Percentiles rank a stretch among this genome's conserved stretches.
These are phyloP conservation scores for Acleris laterana DNA, from an alignment of 2,888 invertebrate genomes.

Conservation along the genomic window DNA sequence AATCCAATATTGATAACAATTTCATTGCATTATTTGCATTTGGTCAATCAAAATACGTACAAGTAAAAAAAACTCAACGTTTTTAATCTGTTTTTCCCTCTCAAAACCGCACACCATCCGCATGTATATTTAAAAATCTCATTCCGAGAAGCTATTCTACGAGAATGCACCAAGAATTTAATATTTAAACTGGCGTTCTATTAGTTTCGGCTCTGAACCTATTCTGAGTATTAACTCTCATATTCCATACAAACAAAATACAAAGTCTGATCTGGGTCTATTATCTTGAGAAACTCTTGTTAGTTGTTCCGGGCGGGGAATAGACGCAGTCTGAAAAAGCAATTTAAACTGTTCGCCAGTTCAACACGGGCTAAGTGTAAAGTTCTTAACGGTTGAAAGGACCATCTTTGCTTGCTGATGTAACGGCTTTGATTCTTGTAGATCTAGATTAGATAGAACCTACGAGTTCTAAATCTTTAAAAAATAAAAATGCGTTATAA, in stretches of 20 bases:
- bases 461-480: no score
- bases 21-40: no score
- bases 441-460: no score
- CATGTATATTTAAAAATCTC: constrained; percentile 3
- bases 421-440: no score
- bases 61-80: not conserved
- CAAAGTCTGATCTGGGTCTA: constrained; percentile 70
- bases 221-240: constrained; percentile 20
- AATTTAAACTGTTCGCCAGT: constrained; percentile 77
- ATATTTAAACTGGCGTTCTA: constrained; percentile 4
- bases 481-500: no score
- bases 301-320: constrained; percentile 62
- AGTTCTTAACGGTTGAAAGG: constrained; percentile 34
- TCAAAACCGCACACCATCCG: not conserved
- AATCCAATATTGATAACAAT: no score
- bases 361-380: constrained; percentile 48
- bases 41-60: no score
- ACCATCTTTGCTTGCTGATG: not conserved
- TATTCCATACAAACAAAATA: constrained; percentile 53
- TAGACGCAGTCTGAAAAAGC: constrained; percentile 78
- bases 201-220: not conserved
- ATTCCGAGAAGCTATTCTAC: not conserved
- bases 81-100: not conserved
- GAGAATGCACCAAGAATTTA: constrained; percentile 12
- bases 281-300: constrained; percentile 71